Base-by-base conservation (phyloP, 2,888 invertebrate species). In the Pristionchus exspectatus region DNA sequence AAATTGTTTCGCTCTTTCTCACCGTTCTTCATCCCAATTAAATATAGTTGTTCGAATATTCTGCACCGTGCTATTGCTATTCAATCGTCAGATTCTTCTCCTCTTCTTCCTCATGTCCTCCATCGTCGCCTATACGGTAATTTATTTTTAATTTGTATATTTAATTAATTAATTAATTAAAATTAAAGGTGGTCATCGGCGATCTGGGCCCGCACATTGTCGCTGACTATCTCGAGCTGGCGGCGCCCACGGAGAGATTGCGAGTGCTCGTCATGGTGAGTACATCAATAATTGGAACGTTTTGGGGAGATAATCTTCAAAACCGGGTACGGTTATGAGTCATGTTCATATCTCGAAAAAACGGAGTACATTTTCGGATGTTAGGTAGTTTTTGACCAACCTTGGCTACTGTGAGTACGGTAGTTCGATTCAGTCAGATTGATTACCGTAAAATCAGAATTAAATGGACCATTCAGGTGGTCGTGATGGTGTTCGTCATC, bases 91-190 rank as follows among this genome's bases (percentile, higher is more conserved):
- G 96, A 96, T 98, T 18, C 97, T 96, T 95, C 97, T 98, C 92
- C 98, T 98, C 93, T 98, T 98, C 0, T 98, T 98, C 95, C 96
- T 98, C 87, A 96, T 98, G 95, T 98, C 98, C 18, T 98, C 98
- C 0, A 97, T 98, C 93, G 97, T 99, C 89, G 98, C 98, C 7
- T 88, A 88, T 50, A 87, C 56, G 54, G 81, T 81, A 14, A 54
- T n/a, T 56, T 85, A 16, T 5, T 38, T 14, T 85, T 56, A 50
- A 50, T 83, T 63, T 2, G 27, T 27, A 1, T 12, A 54, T 92
- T 92, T 85, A 90, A 69, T 69, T 10, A 21, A 33, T 63, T 30
- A 27, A 27, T 1, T 21, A 38, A 10, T 5, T 30, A 18, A 69
- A 16, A 1, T 30, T 30, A 2, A 98, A 98, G 95, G 98, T 99